Percentiles rank a stretch among this genome's conserved stretches.
phyloP scores from a whole-genome alignment of 1,140 invertebrate genomes.

The Chlorops oryzae region DNA sequence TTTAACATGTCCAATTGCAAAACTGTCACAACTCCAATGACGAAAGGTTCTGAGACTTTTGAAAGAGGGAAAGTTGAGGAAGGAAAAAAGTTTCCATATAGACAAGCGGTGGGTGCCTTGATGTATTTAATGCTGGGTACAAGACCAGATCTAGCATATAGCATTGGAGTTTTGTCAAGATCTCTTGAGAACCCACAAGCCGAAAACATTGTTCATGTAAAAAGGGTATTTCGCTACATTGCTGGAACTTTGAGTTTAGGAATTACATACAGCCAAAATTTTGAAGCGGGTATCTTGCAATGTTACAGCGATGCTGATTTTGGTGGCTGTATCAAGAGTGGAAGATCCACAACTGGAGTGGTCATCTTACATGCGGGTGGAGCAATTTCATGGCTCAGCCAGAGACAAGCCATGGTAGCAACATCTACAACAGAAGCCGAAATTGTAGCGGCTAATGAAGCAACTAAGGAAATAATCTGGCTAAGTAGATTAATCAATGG shows the following conservation, averaged over 20 bases:
- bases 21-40: slow-evolving; percentile 35
- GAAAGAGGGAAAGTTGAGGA: slow-evolving; percentile 5
- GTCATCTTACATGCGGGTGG: slow-evolving; percentile 32
- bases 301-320: slow-evolving; percentile 44
- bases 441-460: too few relatives aligned
- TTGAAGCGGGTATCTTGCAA: slow-evolving; percentile 20
- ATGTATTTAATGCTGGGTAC: slow-evolving; percentile 47
- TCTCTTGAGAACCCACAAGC: slow-evolving; percentile 38
- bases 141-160: slow-evolving; percentile 45
- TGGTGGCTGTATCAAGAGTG: slow-evolving; percentile 32
- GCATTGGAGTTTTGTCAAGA: slow-evolving; percentile 42
- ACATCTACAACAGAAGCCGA: slow-evolving; percentile 48
- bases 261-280: slow-evolving; percentile 24
- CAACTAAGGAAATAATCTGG: too few relatives aligned
- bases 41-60: slow-evolving; percentile 21
- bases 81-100: slow-evolving; percentile 32
- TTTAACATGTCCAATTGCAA: slow-evolving; percentile 43
- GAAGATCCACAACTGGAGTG: slow-evolving; percentile 35
- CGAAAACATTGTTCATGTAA: slow-evolving; percentile 32
- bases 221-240: slow-evolving; percentile 39
- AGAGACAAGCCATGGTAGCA: slow-evolving; percentile 35
- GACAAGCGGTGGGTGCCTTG: slow-evolving; percentile 44
- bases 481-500: too few relatives aligned
- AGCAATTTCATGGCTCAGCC: slow-evolving; percentile 37
- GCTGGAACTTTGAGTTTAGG: slow-evolving; percentile 28